phyloP scores from a whole-genome alignment of 2,888 invertebrate genomes.

The Tethea ocularis region DNA sequence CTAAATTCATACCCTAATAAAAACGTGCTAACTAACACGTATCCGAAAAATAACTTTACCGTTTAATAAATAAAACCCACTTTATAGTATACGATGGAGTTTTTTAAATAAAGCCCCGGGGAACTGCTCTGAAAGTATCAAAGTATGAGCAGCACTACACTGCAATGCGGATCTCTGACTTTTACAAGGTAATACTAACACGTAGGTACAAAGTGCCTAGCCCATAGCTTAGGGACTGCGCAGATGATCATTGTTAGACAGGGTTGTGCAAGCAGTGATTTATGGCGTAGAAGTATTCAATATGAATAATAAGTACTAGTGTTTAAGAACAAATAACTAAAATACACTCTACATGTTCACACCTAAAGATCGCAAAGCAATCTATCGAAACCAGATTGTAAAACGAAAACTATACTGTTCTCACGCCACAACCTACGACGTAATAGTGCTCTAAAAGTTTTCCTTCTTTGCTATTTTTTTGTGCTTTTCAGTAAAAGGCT shows the following conservation, averaged over 20 bases:
- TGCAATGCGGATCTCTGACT: conserved; percentile 1
- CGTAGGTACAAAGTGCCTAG: background rate
- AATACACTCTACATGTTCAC: no score
- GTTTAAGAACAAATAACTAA: no score
- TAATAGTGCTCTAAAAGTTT: conserved; percentile 1
- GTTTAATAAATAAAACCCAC: background rate
- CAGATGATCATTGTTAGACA: background rate
- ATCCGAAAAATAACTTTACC: background rate
- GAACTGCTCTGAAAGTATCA: background rate
- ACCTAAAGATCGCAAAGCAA: background rate
- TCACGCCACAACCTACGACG: background rate
- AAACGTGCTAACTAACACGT: background rate
- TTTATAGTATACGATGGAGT: background rate
- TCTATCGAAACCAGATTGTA: background rate
- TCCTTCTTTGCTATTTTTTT: background rate
- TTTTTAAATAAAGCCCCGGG: background rate
- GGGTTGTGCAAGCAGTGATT: no score
- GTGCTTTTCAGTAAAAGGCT: background rate
- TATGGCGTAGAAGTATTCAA: no score
- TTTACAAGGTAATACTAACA: background rate
- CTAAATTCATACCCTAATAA: no score
- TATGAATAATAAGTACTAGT: no score
- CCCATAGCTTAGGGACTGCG: background rate
- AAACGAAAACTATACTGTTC: background rate
- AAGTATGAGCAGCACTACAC: background rate